Conservation (phyloP, 2,113 vertebrate species). For the Mola mola region DNA sequence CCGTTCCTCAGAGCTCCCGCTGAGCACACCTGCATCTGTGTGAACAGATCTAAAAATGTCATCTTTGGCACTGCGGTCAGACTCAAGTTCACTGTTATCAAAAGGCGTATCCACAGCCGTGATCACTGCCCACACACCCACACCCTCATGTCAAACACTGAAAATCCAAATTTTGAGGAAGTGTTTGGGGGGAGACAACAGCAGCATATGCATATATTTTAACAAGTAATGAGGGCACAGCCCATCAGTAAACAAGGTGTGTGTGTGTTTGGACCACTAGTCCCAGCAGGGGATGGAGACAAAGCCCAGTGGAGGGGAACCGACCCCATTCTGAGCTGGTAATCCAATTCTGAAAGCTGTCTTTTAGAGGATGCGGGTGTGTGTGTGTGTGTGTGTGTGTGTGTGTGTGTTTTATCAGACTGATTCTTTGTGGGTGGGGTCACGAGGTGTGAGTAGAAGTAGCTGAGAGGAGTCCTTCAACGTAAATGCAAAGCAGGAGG, state of each 20-base stretch:
- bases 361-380: conserved; percentile 50
- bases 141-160: background rate
- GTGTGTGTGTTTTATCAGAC: background rate
- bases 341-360: conserved; percentile 76
- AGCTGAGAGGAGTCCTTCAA: conserved; percentile 50
- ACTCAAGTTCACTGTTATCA: conserved; percentile 45
- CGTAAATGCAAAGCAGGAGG: conserved; percentile 55
- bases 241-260: conserved; percentile 54
- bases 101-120: conserved; percentile 29
- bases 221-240: conserved; percentile 67
- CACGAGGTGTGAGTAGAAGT: background rate
- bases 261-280: conserved; percentile 34
- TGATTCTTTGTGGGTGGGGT: background rate
- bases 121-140: background rate
- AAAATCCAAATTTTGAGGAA: conserved; percentile 31
- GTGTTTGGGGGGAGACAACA: conserved; percentile 58
- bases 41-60: too few species aligned
- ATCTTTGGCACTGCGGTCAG: too few species aligned
- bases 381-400: conserved; percentile 4
- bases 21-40: conserved; percentile 21
- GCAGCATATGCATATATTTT: conserved; percentile 68
- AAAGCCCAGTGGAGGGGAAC: conserved; percentile 68
- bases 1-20: conserved; percentile 17
- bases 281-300: conserved; percentile 62
- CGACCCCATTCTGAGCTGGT: conserved; percentile 66